Base-by-base conservation (phyloP, 2,797 vertebrate species). In the Brachyrhaphis roseni region DNA sequence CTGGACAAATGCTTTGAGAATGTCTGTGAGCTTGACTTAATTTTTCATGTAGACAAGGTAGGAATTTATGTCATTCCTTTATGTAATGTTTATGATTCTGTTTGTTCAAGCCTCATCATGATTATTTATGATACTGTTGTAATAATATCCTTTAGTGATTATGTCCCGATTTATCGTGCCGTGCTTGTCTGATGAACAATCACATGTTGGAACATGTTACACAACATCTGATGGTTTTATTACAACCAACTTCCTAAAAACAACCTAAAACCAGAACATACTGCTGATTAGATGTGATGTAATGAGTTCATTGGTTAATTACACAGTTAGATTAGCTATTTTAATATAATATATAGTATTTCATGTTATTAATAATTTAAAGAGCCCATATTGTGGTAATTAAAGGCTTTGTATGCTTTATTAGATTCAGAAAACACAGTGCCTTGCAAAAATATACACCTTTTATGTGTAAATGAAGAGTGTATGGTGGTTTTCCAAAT, bases 1-100 rank as follows among this genome's bases (percentile, higher is more conserved):
- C 91, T 99, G 95, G 98, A 99, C 95, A 99, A 99, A 91, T 99
- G 98, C 95, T 99, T 99, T 93, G 98, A 99, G 96, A 99, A 99
- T 78, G 98, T 99, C 87, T 99, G 98, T 95, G 98, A 99, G 89
- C 95, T 99, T 91, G 98, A 99, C 96, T 95, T 99, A 94, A 99
- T 99, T 95, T 99, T 99, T 95, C 98, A 99, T 59, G 97, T 99
- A 88, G 98, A 99, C 92, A 99, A 99, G 98, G 98, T 99, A 93
- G 64, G 86, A 78, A 34, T 70, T 12, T 5, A 0, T 36, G 64
- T 43, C 34, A 10, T n/a, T 4, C 78, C 3, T 62, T 75, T 82
- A 39, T 82, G 16, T 77, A 49, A 41, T 75, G 64, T 76, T 70
- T 71, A 73, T 57, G 31, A 75, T 36, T 45, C 34, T 43, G 5